These are phyloP conservation scores for Trogon melanurus DNA, from an alignment of 2,113 vertebrate genomes.

Conservation along the genomic window DNA sequence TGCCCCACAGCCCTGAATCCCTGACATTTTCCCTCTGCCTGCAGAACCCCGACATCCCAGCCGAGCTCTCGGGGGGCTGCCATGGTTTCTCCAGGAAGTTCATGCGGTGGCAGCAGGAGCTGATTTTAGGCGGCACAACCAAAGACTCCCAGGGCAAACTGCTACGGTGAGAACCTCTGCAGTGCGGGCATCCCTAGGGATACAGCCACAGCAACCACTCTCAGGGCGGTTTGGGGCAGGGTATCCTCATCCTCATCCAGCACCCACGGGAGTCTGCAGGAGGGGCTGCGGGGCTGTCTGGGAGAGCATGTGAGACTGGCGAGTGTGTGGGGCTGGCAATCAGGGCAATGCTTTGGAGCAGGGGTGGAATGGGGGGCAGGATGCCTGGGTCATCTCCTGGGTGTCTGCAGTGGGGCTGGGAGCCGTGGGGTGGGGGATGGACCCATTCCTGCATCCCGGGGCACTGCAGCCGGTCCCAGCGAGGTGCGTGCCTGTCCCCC, in stretches of 20 bases:
- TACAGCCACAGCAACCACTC: background rate
- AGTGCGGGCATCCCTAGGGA: fast-evolving
- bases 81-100: constrained; percentile 97
- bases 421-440: background rate
- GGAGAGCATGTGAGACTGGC: background rate
- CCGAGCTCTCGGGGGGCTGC: constrained; percentile 89
- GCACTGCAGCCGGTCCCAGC: background rate
- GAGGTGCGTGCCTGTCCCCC: background rate
- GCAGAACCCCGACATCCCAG: constrained; percentile 86
- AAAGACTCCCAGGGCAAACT: constrained; percentile 87
- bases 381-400: background rate
- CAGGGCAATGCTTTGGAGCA: background rate
- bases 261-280: background rate
- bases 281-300: background rate
- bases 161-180: constrained; percentile 80
- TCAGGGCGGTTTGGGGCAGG: background rate
- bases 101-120: constrained; percentile 98
- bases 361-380: background rate
- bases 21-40: background rate
- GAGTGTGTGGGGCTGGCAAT: background rate
- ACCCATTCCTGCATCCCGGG: background rate
- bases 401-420: background rate
- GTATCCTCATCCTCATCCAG: background rate
- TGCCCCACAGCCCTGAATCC: fast-evolving
- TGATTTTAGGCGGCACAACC: constrained; percentile 89